Evolutionary conservation across 2,113 vertebrate species (phyloP).

Genomic region (Pungitius pungitius): DNA sequence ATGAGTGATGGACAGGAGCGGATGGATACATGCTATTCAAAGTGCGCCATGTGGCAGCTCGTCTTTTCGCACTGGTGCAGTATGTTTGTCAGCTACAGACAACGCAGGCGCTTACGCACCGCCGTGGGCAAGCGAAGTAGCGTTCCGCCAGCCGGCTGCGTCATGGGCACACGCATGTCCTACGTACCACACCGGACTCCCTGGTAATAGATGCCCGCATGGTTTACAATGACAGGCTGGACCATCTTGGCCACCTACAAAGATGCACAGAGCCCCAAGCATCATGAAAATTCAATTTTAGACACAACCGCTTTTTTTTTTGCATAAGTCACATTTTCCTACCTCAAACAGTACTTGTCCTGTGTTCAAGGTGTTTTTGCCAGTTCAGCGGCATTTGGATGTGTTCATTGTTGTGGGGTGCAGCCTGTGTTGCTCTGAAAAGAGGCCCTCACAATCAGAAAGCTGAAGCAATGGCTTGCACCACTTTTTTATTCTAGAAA

Average conservation of each 20-base stretch:
- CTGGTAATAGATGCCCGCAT: conserved; percentile 53
- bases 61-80: conserved; percentile 70
- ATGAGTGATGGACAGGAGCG: conserved; percentile 70
- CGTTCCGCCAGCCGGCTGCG: conserved; percentile 74
- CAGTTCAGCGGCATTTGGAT: background rate
- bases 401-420: background rate
- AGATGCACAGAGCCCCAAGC: conserved; percentile 11
- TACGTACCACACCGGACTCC: conserved; percentile 62
- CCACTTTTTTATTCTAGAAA: conserved; percentile 24
- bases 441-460: background rate
- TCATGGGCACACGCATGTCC: conserved; percentile 74
- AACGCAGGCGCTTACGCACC: conserved; percentile 75
- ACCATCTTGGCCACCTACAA: conserved; percentile 35
- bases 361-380: background rate
- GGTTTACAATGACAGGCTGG: conserved; percentile 59
- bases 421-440: background rate
- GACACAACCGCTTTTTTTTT: background rate
- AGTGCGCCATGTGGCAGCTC: conserved; percentile 67
- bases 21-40: conserved; percentile 62
- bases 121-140: conserved; percentile 69
- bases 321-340: background rate
- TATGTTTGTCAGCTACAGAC: conserved; percentile 71
- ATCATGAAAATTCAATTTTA: background rate
- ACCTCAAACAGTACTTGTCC: background rate
- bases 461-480: conserved; percentile 16